Evolutionary conservation across 2,888 invertebrate species (phyloP).

Genomic region (Troilus luridus): DNA sequence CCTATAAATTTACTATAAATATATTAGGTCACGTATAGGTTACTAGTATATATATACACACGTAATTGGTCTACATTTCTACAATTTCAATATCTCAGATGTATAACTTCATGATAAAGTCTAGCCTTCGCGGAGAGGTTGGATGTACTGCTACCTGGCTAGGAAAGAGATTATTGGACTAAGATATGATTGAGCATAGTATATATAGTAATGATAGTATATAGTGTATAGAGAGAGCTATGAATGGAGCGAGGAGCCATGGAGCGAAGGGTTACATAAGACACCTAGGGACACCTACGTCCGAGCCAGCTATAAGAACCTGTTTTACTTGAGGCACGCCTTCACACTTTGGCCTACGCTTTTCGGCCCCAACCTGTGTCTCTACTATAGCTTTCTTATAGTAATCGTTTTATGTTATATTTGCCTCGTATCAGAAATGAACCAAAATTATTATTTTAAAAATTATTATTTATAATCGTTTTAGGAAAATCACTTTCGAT

Average conservation of each 20-base stretch:
- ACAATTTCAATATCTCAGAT: too few species aligned
- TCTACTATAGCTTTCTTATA: neutral
- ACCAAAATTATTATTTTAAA: neutral
- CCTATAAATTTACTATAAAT: too few species aligned
- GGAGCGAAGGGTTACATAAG: neutral
- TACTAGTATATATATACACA: too few species aligned
- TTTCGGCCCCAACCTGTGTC: neutral
- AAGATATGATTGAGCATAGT: neutral
- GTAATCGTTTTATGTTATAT: neutral
- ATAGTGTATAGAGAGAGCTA: neutral
- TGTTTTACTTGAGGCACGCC: slow-evolving; percentile 47
- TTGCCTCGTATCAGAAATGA: neutral
- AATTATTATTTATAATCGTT: too few species aligned
- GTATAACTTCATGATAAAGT: too few species aligned
- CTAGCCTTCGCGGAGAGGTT: neutral
- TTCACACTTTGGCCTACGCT: slow-evolving; percentile 47
- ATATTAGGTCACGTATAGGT: too few species aligned
- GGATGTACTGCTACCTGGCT: neutral
- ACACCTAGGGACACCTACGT: slow-evolving; percentile 25
- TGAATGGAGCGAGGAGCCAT: neutral
- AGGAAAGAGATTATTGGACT: neutral
- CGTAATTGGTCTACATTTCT: too few species aligned
- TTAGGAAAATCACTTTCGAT: too few species aligned
- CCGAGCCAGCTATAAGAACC: slow-evolving; percentile 1
- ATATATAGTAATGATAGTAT: too few species aligned